Conservation (phyloP, 2,888 invertebrate species). For the Drosophila formosana region DNA sequence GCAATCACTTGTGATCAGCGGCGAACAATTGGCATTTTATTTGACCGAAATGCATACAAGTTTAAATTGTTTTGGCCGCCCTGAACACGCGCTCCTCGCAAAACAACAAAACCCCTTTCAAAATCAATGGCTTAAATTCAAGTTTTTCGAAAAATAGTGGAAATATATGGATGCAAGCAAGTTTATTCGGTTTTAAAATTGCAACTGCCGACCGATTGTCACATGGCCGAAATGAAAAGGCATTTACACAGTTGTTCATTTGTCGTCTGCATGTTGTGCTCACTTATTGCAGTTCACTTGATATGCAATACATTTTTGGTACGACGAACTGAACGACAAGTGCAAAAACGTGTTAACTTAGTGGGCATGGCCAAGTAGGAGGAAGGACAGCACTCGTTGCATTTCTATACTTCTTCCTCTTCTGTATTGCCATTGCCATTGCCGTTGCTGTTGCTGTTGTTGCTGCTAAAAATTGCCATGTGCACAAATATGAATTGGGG, state of each 20-base stretch:
- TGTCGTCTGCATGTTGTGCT: slow-evolving; percentile 35
- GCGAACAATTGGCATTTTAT: slow-evolving; percentile 52
- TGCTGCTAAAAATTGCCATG: slow-evolving; percentile 19
- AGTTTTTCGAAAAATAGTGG: background rate
- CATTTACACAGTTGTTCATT: slow-evolving; percentile 69
- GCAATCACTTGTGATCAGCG: slow-evolving; percentile 37
- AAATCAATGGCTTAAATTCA: slow-evolving; percentile 51
- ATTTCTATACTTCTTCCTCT: slow-evolving; percentile 6
- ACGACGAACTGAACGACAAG: slow-evolving; percentile 56
- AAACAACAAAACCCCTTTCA: slow-evolving; percentile 3
- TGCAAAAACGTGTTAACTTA: slow-evolving; percentile 72
- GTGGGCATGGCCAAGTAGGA: slow-evolving; percentile 33
- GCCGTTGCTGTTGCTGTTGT: slow-evolving; percentile 1
- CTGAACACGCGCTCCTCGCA: slow-evolving; percentile 15
- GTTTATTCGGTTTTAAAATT: slow-evolving; percentile 8
- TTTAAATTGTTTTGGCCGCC: slow-evolving; percentile 38
- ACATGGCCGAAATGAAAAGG: slow-evolving; percentile 58
- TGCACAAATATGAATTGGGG: slow-evolving; percentile 49
- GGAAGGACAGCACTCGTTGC: background rate
- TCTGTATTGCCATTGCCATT: background rate
- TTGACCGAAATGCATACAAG: slow-evolving; percentile 31
- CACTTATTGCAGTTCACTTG: slow-evolving; percentile 60
- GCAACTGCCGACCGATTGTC: slow-evolving; percentile 32
- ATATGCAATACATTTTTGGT: slow-evolving; percentile 65
- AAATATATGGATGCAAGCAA: background rate